Evolutionary conservation across 1,140 invertebrate genomes (phyloP).

Genomic region (Orchesella cincta): DNA sequence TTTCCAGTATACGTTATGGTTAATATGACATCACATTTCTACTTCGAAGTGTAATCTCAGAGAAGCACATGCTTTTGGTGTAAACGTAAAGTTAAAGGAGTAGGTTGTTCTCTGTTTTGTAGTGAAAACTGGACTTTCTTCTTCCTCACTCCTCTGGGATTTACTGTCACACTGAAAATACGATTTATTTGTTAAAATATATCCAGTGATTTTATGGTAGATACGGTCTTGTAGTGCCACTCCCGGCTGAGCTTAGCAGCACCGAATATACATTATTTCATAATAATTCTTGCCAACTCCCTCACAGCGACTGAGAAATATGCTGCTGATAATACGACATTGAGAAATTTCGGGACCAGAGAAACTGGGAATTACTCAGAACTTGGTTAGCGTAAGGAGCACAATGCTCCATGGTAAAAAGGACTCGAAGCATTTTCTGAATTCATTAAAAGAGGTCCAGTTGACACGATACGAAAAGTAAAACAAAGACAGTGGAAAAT

Average conservation of each 20-base stretch:
- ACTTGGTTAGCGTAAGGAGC: slow-evolving; percentile 10
- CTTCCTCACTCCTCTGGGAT: background rate
- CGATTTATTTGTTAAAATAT: background rate
- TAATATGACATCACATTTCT: too few species aligned
- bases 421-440: slow-evolving; percentile 10
- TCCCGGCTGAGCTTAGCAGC: too few species aligned
- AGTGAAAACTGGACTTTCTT: background rate
- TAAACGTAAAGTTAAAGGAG: too few species aligned
- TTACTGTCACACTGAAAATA: slow-evolving; percentile 8
- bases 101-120: too few species aligned
- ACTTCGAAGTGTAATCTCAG: too few species aligned
- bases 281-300: background rate
- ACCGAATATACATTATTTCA: background rate
- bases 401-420: too few species aligned
- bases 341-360: slow-evolving; percentile 25
- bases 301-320: slow-evolving; percentile 21
- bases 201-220: background rate
- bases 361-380: slow-evolving; percentile 14
- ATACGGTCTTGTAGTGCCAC: too few species aligned
- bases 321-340: slow-evolving; percentile 24
- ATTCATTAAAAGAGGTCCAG: slow-evolving; percentile 8
- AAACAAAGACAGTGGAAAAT: too few species aligned
- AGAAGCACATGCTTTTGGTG: too few species aligned
- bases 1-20: too few species aligned
- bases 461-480: background rate